A percentile compares a stretch with the other conserved stretches of the same genome.
Conservation (phyloP, 2,113 vertebrate genomes). For the Dinomys branickii region DNA sequence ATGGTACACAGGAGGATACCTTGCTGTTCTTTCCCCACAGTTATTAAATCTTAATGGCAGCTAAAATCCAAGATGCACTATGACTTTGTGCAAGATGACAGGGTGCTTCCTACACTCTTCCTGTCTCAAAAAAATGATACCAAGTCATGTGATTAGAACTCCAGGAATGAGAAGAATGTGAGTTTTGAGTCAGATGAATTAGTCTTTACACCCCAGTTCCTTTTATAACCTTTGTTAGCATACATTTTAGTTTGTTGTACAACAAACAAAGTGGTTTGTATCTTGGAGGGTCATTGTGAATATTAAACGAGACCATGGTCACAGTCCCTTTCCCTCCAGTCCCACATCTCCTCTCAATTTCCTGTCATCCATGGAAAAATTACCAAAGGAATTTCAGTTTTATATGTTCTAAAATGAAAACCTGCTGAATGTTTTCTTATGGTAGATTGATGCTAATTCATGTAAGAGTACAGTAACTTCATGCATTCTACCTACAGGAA, state of each 20-base stretch:
- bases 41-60: constrained; percentile 64
- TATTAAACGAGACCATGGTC: not conserved
- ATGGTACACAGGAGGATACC: constrained; percentile 43
- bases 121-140: not conserved
- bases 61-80: constrained; percentile 52
- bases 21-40: constrained; percentile 35
- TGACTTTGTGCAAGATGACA: constrained; percentile 53
- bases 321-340: not conserved
- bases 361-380: not conserved
- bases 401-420: not conserved
- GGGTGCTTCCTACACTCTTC: constrained; percentile 52
- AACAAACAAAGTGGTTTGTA: not conserved
- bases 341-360: not conserved
- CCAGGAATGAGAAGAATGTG: constrained; percentile 8
- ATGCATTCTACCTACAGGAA: not conserved
- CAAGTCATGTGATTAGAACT: constrained; percentile 5
- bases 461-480: not conserved
- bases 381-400: not conserved
- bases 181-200: not conserved
- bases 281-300: not conserved
- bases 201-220: not conserved
- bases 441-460: not conserved
- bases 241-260: not conserved
- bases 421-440: not conserved
- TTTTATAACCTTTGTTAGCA: not conserved